Base-by-base conservation (phyloP, 2,797 vertebrate genomes). In the Crocodylus rhombifer region DNA sequence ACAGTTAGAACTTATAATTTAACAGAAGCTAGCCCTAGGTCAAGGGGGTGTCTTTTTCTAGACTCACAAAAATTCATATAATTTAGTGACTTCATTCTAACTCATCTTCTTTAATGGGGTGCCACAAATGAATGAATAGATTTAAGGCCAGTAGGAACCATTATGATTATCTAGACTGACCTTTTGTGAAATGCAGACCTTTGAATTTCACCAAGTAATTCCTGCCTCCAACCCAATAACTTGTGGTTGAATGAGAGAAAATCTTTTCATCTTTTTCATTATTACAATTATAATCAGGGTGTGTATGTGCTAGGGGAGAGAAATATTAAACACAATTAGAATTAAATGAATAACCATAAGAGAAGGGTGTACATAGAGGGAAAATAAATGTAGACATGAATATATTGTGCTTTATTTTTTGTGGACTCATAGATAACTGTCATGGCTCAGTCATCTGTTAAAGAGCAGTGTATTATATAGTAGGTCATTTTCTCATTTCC, bases 261-360 rank as follows among this genome's bases (percentile, higher is more conserved):
- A 11, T 23, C 10, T 62, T 62, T 62, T 62, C 17, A 82, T 28
- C 51, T 77, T 80, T 88, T 92, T 94, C 57, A 77, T 84, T 81
- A 88, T 86, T 92, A 28, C 56, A 81, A 67, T 60, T 30, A 65
- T 77, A 83, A 30, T 9, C 7, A 9, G 28, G 15, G 16, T 9
- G 21, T 8, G 60, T 18, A 21, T 42, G 7, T 42, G 86, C 73
- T 87, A 33, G 25, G 69, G 79, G 58, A 89, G 5, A 57, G 51
- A 28, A 77, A 82, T 80, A 81, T 12, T 91, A 69, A 93, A 93
- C 60, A 33, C 64, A 82, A 76, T 82, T 82, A 63, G 77, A 78
- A 18, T 75, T 91, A 88, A 90, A 42, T 86, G 56, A 71, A 80
- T 13, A 86, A 62, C 85, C 9, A 91, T 90, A 58, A 91, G 92